Conservation (phyloP, 2,888 invertebrate species). For the Trichacis sp. region DNA sequence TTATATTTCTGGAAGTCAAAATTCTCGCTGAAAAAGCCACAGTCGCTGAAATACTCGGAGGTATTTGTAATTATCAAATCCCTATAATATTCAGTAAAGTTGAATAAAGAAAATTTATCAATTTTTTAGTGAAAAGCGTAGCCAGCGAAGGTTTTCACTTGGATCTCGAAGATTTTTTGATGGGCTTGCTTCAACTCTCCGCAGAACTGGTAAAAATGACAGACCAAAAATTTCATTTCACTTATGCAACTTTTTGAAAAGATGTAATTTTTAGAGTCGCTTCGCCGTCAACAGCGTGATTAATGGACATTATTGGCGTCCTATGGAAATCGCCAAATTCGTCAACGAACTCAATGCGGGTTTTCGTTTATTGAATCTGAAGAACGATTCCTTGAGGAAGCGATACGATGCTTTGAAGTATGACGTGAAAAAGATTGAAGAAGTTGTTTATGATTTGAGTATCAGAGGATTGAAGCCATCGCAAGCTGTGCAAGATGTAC, state of each 20-base stretch:
- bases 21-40: conserved; percentile 80
- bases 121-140: conserved; percentile 81
- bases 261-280: conserved; percentile 75
- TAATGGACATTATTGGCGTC: conserved; percentile 84
- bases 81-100: too few species aligned
- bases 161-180: conserved; percentile 91
- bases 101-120: too few species aligned
- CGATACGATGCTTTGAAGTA: conserved; percentile 90
- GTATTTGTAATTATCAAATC: conserved; percentile 67
- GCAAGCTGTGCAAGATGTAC: not conserved
- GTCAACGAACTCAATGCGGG: conserved; percentile 90
- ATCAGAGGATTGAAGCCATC: conserved; percentile 79
- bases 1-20: conserved; percentile 84
- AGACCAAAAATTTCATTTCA: too few species aligned
- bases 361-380: conserved; percentile 88
- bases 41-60: conserved; percentile 81
- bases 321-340: conserved; percentile 86
- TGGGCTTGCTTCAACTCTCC: conserved; percentile 85
- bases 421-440: conserved; percentile 94
- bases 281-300: conserved; percentile 89
- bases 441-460: conserved; percentile 89
- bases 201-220: conserved; percentile 90
- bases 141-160: conserved; percentile 85
- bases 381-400: conserved; percentile 89
- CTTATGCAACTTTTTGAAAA: too few species aligned